These are phyloP conservation scores for Lasius platythorax DNA, from an alignment of 2,888 invertebrate species.

Conservation along the genomic window DNA sequence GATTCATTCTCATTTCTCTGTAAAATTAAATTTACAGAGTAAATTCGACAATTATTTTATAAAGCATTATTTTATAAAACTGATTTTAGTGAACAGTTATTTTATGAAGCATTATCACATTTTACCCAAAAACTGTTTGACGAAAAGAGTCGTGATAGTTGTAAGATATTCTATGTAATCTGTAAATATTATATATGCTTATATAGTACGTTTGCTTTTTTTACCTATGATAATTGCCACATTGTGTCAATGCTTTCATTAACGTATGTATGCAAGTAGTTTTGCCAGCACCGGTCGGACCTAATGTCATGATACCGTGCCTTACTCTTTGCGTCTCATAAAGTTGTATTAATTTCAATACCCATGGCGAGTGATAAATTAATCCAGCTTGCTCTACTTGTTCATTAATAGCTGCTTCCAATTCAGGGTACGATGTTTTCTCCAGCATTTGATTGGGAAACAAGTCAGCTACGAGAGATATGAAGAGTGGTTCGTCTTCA, in stretches of 20 bases:
- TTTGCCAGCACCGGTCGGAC: slow-evolving; percentile 98
- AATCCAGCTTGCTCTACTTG: slow-evolving; percentile 94
- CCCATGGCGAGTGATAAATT: slow-evolving; percentile 98
- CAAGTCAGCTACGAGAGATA: slow-evolving; percentile 97
- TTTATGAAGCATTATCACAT: not conserved
- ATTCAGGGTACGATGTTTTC: slow-evolving; percentile 94
- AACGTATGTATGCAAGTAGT: slow-evolving; percentile 96
- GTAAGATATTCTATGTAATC: not conserved
- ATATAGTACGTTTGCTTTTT: not conserved
- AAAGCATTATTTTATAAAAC: not conserved
- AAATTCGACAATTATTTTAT: not conserved
- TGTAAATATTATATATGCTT: not conserved
- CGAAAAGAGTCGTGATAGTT: not conserved
- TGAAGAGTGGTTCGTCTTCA: slow-evolving; percentile 99
- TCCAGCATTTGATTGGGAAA: slow-evolving; percentile 98
- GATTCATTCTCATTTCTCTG: slow-evolving; percentile 99
- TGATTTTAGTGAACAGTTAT: not conserved
- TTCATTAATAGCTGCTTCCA: slow-evolving; percentile 95
- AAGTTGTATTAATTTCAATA: slow-evolving; percentile 97
- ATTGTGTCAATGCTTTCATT: slow-evolving; percentile 96
- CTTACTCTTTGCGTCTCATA: slow-evolving; percentile 98
- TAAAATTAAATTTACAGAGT: slow-evolving; percentile 61
- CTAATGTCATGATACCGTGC: slow-evolving; percentile 98
- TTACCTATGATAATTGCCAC: slow-evolving; percentile 93
- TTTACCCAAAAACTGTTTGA: not conserved